Base-by-base conservation (phyloP, 1,140 invertebrate species). In the Drosophila athabasca region DNA sequence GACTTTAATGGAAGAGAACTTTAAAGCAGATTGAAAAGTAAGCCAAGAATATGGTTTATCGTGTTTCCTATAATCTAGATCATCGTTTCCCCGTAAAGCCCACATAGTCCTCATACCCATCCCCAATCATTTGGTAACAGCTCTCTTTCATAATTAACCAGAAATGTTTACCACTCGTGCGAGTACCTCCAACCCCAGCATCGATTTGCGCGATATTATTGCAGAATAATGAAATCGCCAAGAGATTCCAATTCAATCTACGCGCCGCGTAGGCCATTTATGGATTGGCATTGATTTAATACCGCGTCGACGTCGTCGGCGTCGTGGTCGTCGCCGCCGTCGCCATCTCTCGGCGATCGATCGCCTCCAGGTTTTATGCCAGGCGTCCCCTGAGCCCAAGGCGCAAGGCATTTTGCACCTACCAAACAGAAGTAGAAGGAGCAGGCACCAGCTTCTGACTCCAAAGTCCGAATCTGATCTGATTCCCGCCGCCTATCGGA, bases 331-430 rank as follows among this genome's bases (percentile, higher is more conserved):
- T 11, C 3, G 31, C 9, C 9, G 35, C 35, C 35, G 35, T 39
- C 35, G 35, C 35, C 35, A 39, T 39, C 11, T 39, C 35, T 39
- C 4, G 9, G 52, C 24, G 45, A 73, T 53, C 51, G 59, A 73
- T 53, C 51, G 59, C 51, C 49, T 59, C 53, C 51, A 79, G 60
- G 41, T 66, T 60, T n/a, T 35, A 61, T 52, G 64, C 67, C 39
- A 67, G 74, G 77, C 61, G 68, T 90, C 87, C 85, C 85, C 66
- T 60, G 81, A 85, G 85, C 61, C 72, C 71, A 45, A 90, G 87
- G 85, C 85, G 85, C 85, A 85, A 90, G 81, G 81, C 87, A 90
- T 90, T 90, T 90, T 90, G 85, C 85, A 90, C 85, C 85, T 90
- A 82, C 59, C 54, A 62, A 62, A 59, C 69, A 50, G 58, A 51